Base-by-base conservation (phyloP, 2,888 invertebrate genomes). In the Diachrysia chrysitis region DNA sequence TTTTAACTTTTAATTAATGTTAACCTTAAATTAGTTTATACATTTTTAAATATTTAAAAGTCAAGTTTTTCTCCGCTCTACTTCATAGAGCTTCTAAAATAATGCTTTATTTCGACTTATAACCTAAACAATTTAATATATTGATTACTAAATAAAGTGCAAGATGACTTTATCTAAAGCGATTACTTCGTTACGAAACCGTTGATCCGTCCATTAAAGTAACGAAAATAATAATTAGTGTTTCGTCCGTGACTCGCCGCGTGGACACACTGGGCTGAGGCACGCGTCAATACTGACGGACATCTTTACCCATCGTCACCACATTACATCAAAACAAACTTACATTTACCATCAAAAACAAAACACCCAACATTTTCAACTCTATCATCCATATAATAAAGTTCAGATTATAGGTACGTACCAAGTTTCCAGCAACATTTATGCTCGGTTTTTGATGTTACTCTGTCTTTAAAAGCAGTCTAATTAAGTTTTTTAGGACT, bases 271-370 rank as follows among this genome's bases (percentile, higher is more conserved):
- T 79, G 81, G 79, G 83, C 87, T 88, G 90, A 86, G 90, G 92
- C 95, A 94, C 94, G 94, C 89, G 94, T 95, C 94, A 92, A 91
- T 92, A 89, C 86, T 92, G 91, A 93, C 89, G 90, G 93, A 94
- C 94, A 90, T 92, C 94, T 95, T 92, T 87, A 92, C 92, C 90
- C 89, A 90, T 93, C 95, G 92, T 91, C 92, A 89, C 91, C 91
- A 87, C 91, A 92, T 92, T 90, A 91, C 87, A 89, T 86, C 86
- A 87, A 86, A 85, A 90, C 87, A 83, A 87, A 78, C 69, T 76
- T 78, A 73, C n/a, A 75, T 78, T 76, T 81, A 73, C 83, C 70
- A 71, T 67, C 72, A 58, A 21, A 53, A 54, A 61, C 59, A 76
- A 53, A 51, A 37, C 48, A 58, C 61, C 53, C 54, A 32, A 59